phyloP scores from a whole-genome alignment of 2,888 invertebrate species.

The Rhagophthalmus giganteus region DNA sequence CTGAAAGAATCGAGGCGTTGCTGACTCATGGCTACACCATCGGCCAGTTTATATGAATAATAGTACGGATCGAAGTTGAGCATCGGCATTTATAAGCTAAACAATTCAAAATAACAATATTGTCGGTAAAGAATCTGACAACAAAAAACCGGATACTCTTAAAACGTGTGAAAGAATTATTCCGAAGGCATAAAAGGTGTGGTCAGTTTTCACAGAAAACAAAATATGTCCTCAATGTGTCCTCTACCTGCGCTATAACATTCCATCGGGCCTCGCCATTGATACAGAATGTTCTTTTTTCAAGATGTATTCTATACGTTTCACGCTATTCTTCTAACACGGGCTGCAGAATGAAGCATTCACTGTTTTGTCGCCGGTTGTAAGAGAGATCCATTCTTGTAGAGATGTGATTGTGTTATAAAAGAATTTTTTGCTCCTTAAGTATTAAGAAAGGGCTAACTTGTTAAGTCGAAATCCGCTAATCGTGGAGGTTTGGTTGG shows the following conservation, averaged over 20 bases:
- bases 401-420: conserved; percentile 5
- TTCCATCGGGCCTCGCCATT: conserved; percentile 52
- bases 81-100: conserved; percentile 53
- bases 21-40: conserved; percentile 45
- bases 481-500: no score
- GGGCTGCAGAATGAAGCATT: conserved; percentile 43
- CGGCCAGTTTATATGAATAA: conserved; percentile 37
- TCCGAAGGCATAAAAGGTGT: conserved; percentile 53
- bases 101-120: conserved; percentile 53
- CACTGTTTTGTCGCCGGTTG: conserved; percentile 44
- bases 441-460: conserved; percentile 4
- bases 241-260: conserved; percentile 48
- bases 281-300: conserved; percentile 53
- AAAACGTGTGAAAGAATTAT: conserved; percentile 55
- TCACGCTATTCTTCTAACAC: conserved; percentile 38
- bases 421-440: conserved; percentile 5
- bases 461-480: no score
- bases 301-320: conserved; percentile 38
- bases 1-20: conserved; percentile 27
- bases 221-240: conserved; percentile 46
- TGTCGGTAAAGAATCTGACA: conserved; percentile 50
- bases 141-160: conserved; percentile 56
- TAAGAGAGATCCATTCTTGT: conserved; percentile 24
- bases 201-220: conserved; percentile 57
- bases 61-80: conserved; percentile 42